Percentiles rank a stretch among this genome's conserved stretches.
Conservation (phyloP, 2,797 vertebrate genomes). For the Huso huso region DNA sequence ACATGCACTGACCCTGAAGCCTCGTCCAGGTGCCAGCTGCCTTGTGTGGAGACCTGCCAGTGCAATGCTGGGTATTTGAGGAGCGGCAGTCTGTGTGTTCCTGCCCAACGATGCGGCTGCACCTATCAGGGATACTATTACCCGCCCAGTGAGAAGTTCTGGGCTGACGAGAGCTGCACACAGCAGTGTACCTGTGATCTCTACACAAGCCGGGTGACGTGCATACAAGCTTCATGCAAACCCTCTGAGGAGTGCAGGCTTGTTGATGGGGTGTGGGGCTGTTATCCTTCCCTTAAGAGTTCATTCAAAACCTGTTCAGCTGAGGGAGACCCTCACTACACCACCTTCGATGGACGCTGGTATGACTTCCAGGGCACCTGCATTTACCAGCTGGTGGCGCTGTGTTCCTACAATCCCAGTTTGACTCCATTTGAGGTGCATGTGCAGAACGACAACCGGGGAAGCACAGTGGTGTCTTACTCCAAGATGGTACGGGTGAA, state of each 20-base stretch:
- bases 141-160: slow-evolving; percentile 45
- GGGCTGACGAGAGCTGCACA: slow-evolving; percentile 40
- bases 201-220: slow-evolving; percentile 33
- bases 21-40: slow-evolving; percentile 21
- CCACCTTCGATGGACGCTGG: slow-evolving; percentile 44
- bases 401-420: slow-evolving; percentile 25
- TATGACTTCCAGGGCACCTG: slow-evolving; percentile 58
- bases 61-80: slow-evolving; percentile 42
- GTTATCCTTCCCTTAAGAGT: slow-evolving; percentile 22
- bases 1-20: slow-evolving; percentile 35
- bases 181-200: slow-evolving; percentile 43
- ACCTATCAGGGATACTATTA: slow-evolving; percentile 40
- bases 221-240: slow-evolving; percentile 37
- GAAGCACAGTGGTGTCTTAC: slow-evolving; percentile 31
- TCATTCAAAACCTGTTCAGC: slow-evolving; percentile 38
- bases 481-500: slow-evolving; percentile 30
- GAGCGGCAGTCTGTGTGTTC: slow-evolving; percentile 38
- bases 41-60: slow-evolving; percentile 49
- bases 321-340: slow-evolving; percentile 48
- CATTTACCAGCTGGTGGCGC: slow-evolving; percentile 40
- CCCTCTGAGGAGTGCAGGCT: slow-evolving; percentile 35
- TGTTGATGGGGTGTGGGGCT: slow-evolving; percentile 36
- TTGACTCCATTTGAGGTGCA: slow-evolving; percentile 31
- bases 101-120: slow-evolving; percentile 41
- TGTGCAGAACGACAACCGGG: slow-evolving; percentile 31